Base-by-base conservation (phyloP, 2,797 vertebrate genomes). In the Acipenser transmontanus region DNA sequence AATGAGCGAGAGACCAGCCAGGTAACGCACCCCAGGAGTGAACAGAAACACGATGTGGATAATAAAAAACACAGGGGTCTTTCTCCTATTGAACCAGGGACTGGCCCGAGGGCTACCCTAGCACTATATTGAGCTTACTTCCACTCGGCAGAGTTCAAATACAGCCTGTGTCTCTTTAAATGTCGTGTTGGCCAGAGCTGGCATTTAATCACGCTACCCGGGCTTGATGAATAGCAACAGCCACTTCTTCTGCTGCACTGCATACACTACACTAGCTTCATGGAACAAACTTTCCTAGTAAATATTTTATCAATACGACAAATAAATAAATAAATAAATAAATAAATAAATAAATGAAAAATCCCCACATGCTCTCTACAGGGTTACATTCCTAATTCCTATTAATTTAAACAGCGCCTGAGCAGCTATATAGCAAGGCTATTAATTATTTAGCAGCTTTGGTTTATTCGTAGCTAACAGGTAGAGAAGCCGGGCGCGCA, bases 401-500 rank as follows among this genome's bases (percentile, higher is more conserved):
- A 95, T 95, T 96, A 93, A 97, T 95, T 95, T 96, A 91, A 93
- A 92, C 88, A 87, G 88, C 78, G 85, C 86, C 78, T 82, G 85
- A 87, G 89, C 89, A 88, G 79, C 84, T 86, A 77, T 83, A 83
- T 85, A 77, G 74, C 75, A 82, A 80, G 86, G 85, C 88, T 90
- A 97, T 95, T 94, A 90, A 94, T 97, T 96, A 97, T 97, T 96
- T 93, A 93, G 91, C 91, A 87, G 89, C 88, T 92, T 81, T 90
- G 94, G 93, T 95, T 96, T 98, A 94, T 95, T 94, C 95, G 95
- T 95, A 90, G 90, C 94, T 96, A 94, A 95, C 94, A 94, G 93
- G 94, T 95, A 91, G 92, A 84, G 85, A 34, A 60, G 66, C 87
- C 81, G 91, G 91, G 91, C 78, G 76, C 76, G 87, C 82, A 62